Percentiles rank a stretch among this genome's conserved stretches.
These are phyloP conservation scores for Sarcophaga bullata DNA, from an alignment of 1,140 invertebrate species.

Conservation along the genomic window DNA sequence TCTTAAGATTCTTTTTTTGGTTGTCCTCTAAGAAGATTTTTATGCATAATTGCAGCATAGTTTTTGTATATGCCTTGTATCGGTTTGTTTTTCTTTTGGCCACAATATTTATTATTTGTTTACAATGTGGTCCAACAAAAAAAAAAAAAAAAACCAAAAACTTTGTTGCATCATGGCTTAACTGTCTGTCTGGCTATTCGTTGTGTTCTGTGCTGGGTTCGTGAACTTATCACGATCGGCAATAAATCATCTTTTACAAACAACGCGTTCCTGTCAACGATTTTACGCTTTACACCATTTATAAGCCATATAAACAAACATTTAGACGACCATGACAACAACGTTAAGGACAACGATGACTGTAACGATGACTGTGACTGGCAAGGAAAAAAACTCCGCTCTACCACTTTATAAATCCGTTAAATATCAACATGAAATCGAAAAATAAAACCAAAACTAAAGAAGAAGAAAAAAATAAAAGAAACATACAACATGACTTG, in stretches of 20 bases:
- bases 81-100: not conserved
- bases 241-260: constrained; percentile 49
- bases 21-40: constrained; percentile 22
- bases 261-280: constrained; percentile 46
- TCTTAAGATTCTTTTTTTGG: not conserved
- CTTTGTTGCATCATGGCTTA: not conserved
- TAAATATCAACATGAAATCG: constrained; percentile 13
- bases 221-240: constrained; percentile 46
- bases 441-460: not conserved
- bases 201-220: not conserved
- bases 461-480: not conserved
- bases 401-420: constrained; percentile 32
- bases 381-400: not conserved
- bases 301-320: constrained; percentile 10
- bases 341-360: not conserved
- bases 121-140: not conserved
- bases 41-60: constrained; percentile 36
- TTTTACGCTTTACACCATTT: constrained; percentile 43
- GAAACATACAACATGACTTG: constrained; percentile 29
- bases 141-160: too few species aligned
- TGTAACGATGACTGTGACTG: not conserved
- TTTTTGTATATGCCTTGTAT: not conserved
- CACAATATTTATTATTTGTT: not conserved
- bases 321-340: not conserved
- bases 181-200: not conserved